Evolutionary conservation across 2,113 vertebrate species (phyloP).

Genomic region (Ptilonorhynchus violaceus): DNA sequence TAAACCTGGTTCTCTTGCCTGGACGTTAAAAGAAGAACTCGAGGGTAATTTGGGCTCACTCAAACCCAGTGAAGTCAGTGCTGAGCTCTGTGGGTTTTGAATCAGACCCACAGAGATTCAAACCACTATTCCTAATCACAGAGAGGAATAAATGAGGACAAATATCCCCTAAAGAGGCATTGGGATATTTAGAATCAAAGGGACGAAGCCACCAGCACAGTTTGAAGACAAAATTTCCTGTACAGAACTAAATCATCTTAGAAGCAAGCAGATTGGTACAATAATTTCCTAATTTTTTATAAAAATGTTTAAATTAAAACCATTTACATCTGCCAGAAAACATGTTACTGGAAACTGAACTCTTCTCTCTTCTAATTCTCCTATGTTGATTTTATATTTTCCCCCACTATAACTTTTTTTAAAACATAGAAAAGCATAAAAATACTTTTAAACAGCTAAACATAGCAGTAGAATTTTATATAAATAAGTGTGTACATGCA

Average conservation of each 20-base stretch:
- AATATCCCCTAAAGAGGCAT: background rate
- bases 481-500: background rate
- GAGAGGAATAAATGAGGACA: background rate
- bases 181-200: background rate
- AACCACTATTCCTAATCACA: background rate
- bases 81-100: background rate
- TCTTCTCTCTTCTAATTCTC: background rate
- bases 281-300: background rate
- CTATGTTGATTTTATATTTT: background rate
- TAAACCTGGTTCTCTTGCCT: background rate
- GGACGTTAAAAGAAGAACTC: background rate
- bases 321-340: background rate
- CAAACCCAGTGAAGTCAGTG: background rate
- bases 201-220: background rate
- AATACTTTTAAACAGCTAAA: background rate
- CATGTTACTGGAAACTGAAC: background rate
- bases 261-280: background rate
- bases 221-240: background rate
- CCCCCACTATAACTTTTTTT: background rate
- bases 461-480: background rate
- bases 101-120: background rate
- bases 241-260: background rate
- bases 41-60: background rate
- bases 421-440: background rate
- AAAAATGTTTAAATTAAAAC: background rate